Conservation (phyloP, 2,113 vertebrate genomes). For the Tenebrosternarchus preto region DNA sequence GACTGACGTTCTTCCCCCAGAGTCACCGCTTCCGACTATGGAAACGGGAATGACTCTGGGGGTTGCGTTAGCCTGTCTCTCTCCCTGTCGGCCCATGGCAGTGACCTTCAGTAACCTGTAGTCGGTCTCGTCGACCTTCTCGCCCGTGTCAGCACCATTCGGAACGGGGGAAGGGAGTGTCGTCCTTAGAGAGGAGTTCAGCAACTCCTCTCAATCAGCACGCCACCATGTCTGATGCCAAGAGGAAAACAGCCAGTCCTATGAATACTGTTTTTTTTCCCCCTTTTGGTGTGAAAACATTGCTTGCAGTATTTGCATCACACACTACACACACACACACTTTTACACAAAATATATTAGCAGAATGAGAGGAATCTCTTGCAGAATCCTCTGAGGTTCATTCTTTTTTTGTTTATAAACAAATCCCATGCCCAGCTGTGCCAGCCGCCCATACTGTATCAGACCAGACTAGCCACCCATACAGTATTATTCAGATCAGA, state of each 20-base stretch:
- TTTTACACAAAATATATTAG: neutral
- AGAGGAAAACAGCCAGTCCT: constrained; percentile 2
- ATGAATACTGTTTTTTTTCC: neutral
- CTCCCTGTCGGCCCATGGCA: neutral
- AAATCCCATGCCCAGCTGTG: too few species aligned
- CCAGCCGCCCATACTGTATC: too few species aligned
- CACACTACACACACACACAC: neutral
- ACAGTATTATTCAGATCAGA: too few species aligned
- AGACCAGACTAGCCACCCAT: too few species aligned
- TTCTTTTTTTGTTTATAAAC: too few species aligned
- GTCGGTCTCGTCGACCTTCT: neutral
- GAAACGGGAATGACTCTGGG: too few species aligned
- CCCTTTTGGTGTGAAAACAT: neutral
- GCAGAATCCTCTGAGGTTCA: neutral
- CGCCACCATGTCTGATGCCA: neutral
- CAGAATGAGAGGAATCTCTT: neutral
- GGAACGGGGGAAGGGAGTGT: too few species aligned
- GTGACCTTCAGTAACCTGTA: constrained; percentile 34
- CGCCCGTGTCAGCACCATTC: neutral
- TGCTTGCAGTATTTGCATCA: neutral
- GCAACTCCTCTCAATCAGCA: neutral
- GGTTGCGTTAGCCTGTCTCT: neutral
- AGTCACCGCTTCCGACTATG: too few species aligned
- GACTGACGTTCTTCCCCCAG: too few species aligned
- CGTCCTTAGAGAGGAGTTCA: neutral